Evolutionary conservation across 2,888 invertebrate species (phyloP), one percentile per base, ranked within the genome.

Genomic region (Lymantria dispar): DNA sequence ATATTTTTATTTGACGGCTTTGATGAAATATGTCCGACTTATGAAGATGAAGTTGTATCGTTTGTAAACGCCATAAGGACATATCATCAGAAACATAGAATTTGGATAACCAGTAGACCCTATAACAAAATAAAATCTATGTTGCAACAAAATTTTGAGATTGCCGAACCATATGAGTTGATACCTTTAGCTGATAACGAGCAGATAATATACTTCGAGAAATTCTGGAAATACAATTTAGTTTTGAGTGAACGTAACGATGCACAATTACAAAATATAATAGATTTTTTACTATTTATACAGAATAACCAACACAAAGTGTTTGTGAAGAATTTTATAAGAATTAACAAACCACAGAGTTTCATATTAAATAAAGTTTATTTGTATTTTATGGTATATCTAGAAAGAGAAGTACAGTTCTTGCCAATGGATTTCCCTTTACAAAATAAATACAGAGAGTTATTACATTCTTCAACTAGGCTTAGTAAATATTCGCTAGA

Each of bases 1-100:
- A 38, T 45, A n/a, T 22, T 45, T 0, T 29, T 45, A 29, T 45
- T 45, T 29, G 45, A 45, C 12, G 45, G 45, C 10, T 45, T 45
- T 10, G 45, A 45, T 8, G 45, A 45, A 30, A 45, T 45, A 0
- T 45, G 45, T n/a, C 45, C 45, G 7, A 12, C 38, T 13, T 45
- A 45, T 11, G 8, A 7, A 30, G 7, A 39, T 30, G 13, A 13
- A 13, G 30, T 45, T 39, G 7, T 29, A 13, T 0, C 9, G 9
- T 39, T 38, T 39, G 12, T 45, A 9, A 39, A 29, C 38, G 29
- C 13, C 9, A n/a, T 38, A 1, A 15, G 29, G n/a, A 12, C 1
- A 8, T 14, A 36, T 10, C 13, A 13, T 10, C 14, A 7, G 3
- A 22, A 12, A 12, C 15, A 14, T n/a, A 45, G n/a, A 37, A 45